Base-by-base conservation (phyloP, 2,888 invertebrate genomes). In the Aphelenchoides bicaudatus region DNA sequence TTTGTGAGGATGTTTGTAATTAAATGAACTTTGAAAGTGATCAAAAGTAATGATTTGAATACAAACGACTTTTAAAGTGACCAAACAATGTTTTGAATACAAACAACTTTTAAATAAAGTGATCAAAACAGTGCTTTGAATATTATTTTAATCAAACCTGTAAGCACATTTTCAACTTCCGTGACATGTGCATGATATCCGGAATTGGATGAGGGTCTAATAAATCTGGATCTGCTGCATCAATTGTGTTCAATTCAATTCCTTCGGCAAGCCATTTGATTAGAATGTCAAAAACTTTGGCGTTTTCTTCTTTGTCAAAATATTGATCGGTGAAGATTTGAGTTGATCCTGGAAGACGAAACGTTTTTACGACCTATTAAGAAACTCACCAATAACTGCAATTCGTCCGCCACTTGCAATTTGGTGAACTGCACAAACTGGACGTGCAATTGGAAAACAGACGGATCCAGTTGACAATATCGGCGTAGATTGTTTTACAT, bases 261-360 rank as follows among this genome's bases (percentile, higher is more conserved):
- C 84, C 82, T 30, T 85, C 81, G 1, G 86, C 86, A 50, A 98
- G 84, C 76, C 88, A 87, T 69, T 87, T 87, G 74, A 96, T 86
- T 51, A 96, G 82, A 79, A 91, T 86, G 80, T 94, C 92, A 72
- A 91, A 83, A 63, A 96, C 86, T 69, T 87, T 86, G 78, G 88
- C 87, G 79, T 98, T 98, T 75, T 90, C 88, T 82, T 94, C 94
- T 80, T 89, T 88, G 75, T 90, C 91, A 58, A 96, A 83, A 80
- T 93, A 98, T 75, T 88, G 86, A 80, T 98, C 96, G 29, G 88
- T 86, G 79, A 96, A 89, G 83, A 94, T 88, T 77, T 90, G 88
- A 0, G 88, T 88, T 0, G 94, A 93, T 1, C 96, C 96, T 55
- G 93, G 82, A 0, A 92, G n/a, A n/a, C n/a, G n/a, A n/a, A n/a